A percentile compares a stretch with the other conserved stretches of the same genome.
phyloP scores from a whole-genome alignment of 2,113 vertebrate genomes.

The Engraulis encrasicolus region DNA sequence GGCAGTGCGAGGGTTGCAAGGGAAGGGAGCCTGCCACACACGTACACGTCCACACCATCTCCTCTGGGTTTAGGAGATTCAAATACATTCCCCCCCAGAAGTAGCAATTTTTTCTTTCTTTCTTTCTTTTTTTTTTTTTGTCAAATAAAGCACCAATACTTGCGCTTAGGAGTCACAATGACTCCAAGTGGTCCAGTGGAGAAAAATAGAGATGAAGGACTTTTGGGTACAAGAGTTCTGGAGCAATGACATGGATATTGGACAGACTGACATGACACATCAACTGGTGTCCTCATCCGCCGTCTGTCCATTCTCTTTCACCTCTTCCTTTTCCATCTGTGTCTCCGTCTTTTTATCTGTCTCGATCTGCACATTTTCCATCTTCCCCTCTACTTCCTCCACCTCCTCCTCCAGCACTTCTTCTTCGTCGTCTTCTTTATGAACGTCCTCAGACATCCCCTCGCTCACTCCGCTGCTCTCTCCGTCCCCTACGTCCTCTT shows the following conservation, averaged over 20 bases:
- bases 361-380: neutral
- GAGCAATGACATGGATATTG: neutral
- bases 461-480: neutral
- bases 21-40: neutral
- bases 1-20: conserved; percentile 45
- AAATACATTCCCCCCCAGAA: neutral
- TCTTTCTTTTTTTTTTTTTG: too few species aligned
- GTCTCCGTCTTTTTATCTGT: neutral
- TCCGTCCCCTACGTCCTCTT: too few species aligned
- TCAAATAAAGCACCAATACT: conserved; percentile 55
- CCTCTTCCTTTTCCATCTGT: neutral
- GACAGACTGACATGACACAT: too few species aligned
- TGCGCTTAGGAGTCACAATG: conserved; percentile 14
- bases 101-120: neutral
- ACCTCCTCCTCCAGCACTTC: neutral
- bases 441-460: neutral
- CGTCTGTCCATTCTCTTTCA: conserved; percentile 22
- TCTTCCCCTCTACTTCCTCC: neutral
- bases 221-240: neutral
- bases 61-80: conserved; percentile 21
- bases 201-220: conserved; percentile 18
- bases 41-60: conserved; percentile 24
- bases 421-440: neutral
- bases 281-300: conserved; percentile 60
- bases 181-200: neutral